Base-by-base conservation (phyloP, 2,113 vertebrate genomes). In the Morone saxatilis region DNA sequence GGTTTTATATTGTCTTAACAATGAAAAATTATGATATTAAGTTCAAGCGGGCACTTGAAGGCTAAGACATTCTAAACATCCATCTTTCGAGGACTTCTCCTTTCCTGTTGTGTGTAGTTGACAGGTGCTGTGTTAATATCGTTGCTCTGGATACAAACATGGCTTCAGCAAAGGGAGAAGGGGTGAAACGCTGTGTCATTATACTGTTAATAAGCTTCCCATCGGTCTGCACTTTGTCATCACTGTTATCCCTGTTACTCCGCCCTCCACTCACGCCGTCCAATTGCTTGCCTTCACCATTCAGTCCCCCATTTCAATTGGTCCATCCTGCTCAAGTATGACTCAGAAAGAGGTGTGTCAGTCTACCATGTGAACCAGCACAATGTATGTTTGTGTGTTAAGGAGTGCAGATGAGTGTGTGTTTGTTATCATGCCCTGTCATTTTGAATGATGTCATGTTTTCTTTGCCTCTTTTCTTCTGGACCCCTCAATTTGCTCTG, bases 341-440 rank as follows among this genome's bases (percentile, higher is more conserved):
- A 96, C 96, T 96, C 96, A 96, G 96, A 96, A 96, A 96, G 95
- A 95, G 89, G 94, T 93, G 94, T 95, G 94, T 95, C 88, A 89
- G 95, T 95, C 94, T 94, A 89, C 93, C 86, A 90, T 91, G 86
- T 93, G 90, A 90, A 86, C 86, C 92, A 88, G 95, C 89, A 88
- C 75, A 78, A 57, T 92, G 62, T 94, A 82, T 92, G 73, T 83
- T 50, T 59, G 61, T 51, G 61, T 31, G 76, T 75, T 14, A 25
- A 48, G 17, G 60, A 56, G 78, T 70, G 72, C 57, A 40, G 78
- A 75, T 71, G 70, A 50, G 76, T 69, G 51, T 59, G 11, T 13
- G 45, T 47, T 12, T 80, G 76, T 87, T 84, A 69, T 84, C 92
- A 93, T 93, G 92, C 83, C 54, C 72, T 91, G 85, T 93, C 95